A percentile compares a stretch with the other conserved stretches of the same genome.
Evolutionary conservation across 2,113 vertebrate species (phyloP).

Genomic region (Micronycteris hirsuta): DNA sequence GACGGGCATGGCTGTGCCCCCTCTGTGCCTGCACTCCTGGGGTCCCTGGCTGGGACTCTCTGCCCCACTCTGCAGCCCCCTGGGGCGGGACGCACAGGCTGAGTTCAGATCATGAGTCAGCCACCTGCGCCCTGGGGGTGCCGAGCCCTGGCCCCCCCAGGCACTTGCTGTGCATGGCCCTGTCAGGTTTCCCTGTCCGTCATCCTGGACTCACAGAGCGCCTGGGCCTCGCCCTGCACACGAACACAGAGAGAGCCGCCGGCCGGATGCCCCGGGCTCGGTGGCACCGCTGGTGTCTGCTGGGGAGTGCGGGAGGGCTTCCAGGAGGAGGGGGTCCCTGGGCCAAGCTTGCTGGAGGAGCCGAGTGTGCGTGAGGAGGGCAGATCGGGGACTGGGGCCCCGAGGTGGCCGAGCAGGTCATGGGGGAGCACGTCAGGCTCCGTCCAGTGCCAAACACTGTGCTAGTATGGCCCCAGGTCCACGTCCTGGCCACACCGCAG

Average conservation of each 20-base stretch:
- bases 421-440: fast-evolving
- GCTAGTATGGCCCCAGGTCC: fast-evolving
- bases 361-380: too few relatives aligned
- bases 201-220: neutral
- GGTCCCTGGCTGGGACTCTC: neutral
- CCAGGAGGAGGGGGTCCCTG: neutral
- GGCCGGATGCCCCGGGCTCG: fast-evolving
- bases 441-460: fast-evolving
- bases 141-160: fast-evolving
- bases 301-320: neutral
- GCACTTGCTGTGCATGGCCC: too few relatives aligned
- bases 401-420: fast-evolving
- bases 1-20: too few relatives aligned
- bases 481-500: neutral
- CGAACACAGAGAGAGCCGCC: fast-evolving
- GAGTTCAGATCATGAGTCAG: fast-evolving
- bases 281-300: neutral
- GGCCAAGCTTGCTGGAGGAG: fast-evolving
- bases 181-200: neutral
- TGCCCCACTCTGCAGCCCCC: neutral
- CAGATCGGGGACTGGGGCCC: fast-evolving
- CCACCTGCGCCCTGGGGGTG: neutral
- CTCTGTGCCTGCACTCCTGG: fast-evolving
- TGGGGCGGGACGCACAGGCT: neutral
- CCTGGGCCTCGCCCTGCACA: neutral